A percentile compares a stretch with the other conserved stretches of the same genome.
Conservation (phyloP, 1,140 invertebrate genomes). For the Penaeus vannamei region DNA sequence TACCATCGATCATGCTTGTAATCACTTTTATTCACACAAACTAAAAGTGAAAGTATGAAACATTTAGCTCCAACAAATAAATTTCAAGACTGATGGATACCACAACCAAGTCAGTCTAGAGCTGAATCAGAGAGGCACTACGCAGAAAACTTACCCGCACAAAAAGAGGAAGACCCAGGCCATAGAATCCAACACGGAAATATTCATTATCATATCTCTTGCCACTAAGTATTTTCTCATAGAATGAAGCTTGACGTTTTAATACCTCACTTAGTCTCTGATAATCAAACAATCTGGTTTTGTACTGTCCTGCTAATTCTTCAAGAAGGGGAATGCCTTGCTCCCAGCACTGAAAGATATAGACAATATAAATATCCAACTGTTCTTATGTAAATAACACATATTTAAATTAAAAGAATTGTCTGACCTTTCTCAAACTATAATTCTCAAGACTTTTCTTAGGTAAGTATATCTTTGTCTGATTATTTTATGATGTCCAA, state of each 20-base stretch:
- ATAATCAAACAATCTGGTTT: constrained; percentile 92
- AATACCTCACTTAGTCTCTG: constrained; percentile 87
- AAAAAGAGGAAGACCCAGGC: constrained; percentile 93
- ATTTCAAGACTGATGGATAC: too few species aligned
- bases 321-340: constrained; percentile 94
- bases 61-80: too few species aligned
- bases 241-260: constrained; percentile 88
- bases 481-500: neutral
- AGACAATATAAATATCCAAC: neutral
- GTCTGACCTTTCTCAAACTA: too few species aligned
- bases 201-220: constrained; percentile 94
- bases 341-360: constrained; percentile 85
- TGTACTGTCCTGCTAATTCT: constrained; percentile 91
- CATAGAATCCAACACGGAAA: constrained; percentile 97
- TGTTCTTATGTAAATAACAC: too few species aligned
- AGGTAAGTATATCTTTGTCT: neutral
- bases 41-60: too few species aligned
- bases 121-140: too few species aligned
- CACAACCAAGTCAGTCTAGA: too few species aligned
- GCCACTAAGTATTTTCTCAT: constrained; percentile 91
- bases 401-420: too few species aligned
- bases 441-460: too few species aligned
- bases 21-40: too few species aligned
- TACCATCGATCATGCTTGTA: too few species aligned
- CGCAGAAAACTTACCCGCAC: constrained; percentile 81